Conservation (phyloP, 2,113 vertebrate genomes). For the Pseudolaguvia tuberculata region DNA sequence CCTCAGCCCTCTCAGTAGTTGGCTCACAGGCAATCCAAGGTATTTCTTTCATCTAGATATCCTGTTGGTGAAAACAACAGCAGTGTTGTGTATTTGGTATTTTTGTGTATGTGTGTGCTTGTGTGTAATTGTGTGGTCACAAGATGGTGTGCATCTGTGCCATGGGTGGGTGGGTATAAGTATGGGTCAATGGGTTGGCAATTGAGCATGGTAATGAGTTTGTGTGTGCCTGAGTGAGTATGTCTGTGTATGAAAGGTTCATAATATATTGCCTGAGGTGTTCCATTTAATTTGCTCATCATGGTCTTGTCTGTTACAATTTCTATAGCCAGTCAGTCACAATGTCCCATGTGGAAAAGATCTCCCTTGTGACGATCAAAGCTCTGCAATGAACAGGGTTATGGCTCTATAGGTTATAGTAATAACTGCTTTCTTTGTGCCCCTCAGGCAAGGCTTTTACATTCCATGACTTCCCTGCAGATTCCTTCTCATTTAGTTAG, state of each 20-base stretch:
- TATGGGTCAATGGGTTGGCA: constrained; percentile 41
- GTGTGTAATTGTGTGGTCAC: constrained; percentile 23
- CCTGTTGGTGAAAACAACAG: constrained; percentile 41
- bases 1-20: constrained; percentile 24
- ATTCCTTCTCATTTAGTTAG: not conserved
- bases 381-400: not conserved
- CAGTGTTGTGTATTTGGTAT: too few relatives aligned
- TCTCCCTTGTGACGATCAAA: not conserved
- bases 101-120: not conserved
- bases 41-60: constrained; percentile 51
- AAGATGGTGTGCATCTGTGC: constrained; percentile 45
- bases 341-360: constrained; percentile 20
- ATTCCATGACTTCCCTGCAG: not conserved
- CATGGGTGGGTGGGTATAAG: constrained; percentile 41
- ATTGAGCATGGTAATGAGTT: constrained; percentile 25
- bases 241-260: constrained; percentile 33
- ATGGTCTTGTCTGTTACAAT: constrained; percentile 55
- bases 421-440: constrained; percentile 35
- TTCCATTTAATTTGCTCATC: constrained; percentile 57
- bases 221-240: constrained; percentile 19
- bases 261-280: constrained; percentile 41
- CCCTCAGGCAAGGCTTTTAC: constrained; percentile 8
- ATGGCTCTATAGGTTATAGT: constrained; percentile 27
- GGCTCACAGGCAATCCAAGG: constrained; percentile 26
- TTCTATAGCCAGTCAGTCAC: constrained; percentile 46